These are phyloP conservation scores for Drosophila pandora DNA, from an alignment of 1,140 invertebrate species.

Conservation along the genomic window DNA sequence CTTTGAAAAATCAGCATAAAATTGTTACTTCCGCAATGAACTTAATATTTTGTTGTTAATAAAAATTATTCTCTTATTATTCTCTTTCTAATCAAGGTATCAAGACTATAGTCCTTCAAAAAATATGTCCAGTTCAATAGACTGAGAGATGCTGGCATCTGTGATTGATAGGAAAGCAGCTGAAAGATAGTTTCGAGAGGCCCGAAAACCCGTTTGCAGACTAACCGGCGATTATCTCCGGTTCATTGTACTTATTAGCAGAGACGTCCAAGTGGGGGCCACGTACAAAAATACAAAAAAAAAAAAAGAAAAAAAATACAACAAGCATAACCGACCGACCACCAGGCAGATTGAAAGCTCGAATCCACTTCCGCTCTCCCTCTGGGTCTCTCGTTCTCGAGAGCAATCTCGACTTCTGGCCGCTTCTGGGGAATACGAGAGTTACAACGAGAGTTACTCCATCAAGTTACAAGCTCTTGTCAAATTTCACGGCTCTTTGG, in stretches of 20 bases:
- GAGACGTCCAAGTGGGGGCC: conserved; percentile 24
- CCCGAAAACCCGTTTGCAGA: conserved; percentile 66
- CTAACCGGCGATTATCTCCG: conserved; percentile 68
- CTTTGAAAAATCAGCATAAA: not conserved
- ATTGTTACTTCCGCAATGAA: not conserved
- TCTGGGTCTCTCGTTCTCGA: not conserved
- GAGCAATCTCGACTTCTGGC: not conserved
- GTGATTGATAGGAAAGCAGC: conserved; percentile 61
- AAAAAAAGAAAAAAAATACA: conserved; percentile 7
- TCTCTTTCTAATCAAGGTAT: not conserved
- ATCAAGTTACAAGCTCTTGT: conserved; percentile 37
- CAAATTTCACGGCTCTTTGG: conserved; percentile 45
- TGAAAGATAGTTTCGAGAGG: conserved; percentile 43
- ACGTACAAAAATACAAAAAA: conserved; percentile 8
- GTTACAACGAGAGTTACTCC: conserved; percentile 7
- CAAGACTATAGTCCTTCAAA: not conserved
- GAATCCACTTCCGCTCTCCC: conserved; percentile 15
- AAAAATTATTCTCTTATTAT: not conserved
- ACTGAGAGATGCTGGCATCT: conserved; percentile 37
- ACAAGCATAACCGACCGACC: conserved; percentile 2
- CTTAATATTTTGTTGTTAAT: not conserved
- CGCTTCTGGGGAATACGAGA: conserved; percentile 18
- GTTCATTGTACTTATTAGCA: conserved; percentile 75
- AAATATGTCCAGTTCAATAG: conserved; percentile 24
- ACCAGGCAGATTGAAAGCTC: conserved; percentile 16